Base-by-base conservation (phyloP, 2,888 invertebrate genomes). In the Salpingus planirostris region DNA sequence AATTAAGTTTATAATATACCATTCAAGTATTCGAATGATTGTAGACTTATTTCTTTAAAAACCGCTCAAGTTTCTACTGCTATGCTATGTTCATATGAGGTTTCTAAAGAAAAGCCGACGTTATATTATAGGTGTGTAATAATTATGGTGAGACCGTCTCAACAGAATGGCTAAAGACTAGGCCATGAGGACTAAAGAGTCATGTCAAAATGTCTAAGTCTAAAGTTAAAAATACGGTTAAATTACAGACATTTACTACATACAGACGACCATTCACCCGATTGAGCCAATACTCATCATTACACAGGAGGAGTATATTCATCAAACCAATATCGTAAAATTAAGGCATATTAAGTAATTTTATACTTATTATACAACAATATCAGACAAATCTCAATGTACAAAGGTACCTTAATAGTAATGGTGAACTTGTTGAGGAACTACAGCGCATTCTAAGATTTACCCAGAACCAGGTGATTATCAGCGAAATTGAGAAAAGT, bases 361-460 rank as follows among this genome's bases (percentile, higher is more conserved):
- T 29, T 21, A 24, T 11, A 28, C 27, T 11, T 39, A 31, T 27
- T 30, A 29, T 15, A 33, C 27, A 32, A 32, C 31, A 27, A 27
- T 23, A 36, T 36, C 37, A 38, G 34, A 38, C 30, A 29, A 35
- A 36, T 31, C 32, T 36, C 38, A 36, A 24, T 33, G 27, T 36
- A 37, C 33, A 37, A 26, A 35, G 33, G 31, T 36, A 40, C 38
- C 50, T 49, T 54, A 51, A 49, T 49, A 52, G 35, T 52, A 52
- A 53, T 57, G 57, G 57, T 56, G 52, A 57, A 57, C 55, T 52
- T 51, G 49, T 44, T 50, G 52, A 57, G 55, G 57, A 57, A 57
- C 57, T 54, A 56, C 50, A n/a, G n/a, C n/a, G n/a, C n/a, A n/a
- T n/a, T n/a, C n/a, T n/a, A n/a, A n/a, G n/a, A n/a, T n/a, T n/a